phyloP scores from a whole-genome alignment of 2,797 vertebrate species.

The Acipenser oxyrinchus region DNA sequence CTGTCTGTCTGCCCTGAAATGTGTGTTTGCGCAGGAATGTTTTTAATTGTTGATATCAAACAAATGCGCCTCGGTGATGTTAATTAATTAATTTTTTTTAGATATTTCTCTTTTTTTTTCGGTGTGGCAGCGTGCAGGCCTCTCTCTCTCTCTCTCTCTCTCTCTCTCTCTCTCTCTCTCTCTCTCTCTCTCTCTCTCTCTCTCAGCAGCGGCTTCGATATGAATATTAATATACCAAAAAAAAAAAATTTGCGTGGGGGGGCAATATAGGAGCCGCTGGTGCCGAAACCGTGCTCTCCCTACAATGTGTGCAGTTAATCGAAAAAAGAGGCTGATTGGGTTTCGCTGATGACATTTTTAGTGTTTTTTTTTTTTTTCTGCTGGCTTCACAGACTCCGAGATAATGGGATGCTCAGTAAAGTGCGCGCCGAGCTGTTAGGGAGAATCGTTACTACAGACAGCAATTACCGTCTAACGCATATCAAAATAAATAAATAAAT shows the following conservation, averaged over 20 bases:
- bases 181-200: slow-evolving; percentile 8
- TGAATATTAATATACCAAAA: neutral
- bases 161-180: slow-evolving; percentile 20
- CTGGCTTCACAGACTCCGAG: too few species aligned
- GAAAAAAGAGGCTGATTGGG: neutral
- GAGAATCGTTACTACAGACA: too few species aligned
- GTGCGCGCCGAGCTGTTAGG: too few species aligned
- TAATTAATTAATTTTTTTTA: too few species aligned
- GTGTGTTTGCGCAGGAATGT: too few species aligned
- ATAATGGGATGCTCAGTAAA: too few species aligned
- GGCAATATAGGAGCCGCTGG: slow-evolving; percentile 7
- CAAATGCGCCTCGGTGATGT: too few species aligned
- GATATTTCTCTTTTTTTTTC: neutral
- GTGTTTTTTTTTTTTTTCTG: too few species aligned
- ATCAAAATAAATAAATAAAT: too few species aligned
- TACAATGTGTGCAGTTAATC: neutral
- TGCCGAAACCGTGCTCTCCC: neutral
- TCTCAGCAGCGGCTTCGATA: slow-evolving; percentile 7
- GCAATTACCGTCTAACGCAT: too few species aligned
- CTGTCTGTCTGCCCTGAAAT: too few species aligned
- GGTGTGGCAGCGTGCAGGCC: neutral
- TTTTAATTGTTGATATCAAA: too few species aligned
- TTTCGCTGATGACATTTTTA: neutral
- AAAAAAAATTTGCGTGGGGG: neutral
- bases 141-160: slow-evolving; percentile 44